A percentile compares a stretch with the other conserved stretches of the same genome.
Evolutionary conservation across 1,140 invertebrate species (phyloP).

Genomic region (Lepidurus packardi): DNA sequence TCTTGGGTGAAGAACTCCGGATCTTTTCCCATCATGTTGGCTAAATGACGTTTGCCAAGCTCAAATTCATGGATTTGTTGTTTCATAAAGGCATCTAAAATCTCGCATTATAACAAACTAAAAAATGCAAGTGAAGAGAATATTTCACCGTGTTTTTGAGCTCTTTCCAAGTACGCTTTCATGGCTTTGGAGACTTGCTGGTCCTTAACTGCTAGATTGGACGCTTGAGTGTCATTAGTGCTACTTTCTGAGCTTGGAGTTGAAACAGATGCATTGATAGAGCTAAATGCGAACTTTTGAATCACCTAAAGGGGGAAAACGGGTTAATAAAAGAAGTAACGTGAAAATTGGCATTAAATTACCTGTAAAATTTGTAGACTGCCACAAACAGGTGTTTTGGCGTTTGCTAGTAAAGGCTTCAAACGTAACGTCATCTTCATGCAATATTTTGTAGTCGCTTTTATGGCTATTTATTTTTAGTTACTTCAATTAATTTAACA

Average conservation of each 20-base stretch:
- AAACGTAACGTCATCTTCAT: not conserved
- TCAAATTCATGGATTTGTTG: constrained; percentile 74
- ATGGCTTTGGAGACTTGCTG: constrained; percentile 74
- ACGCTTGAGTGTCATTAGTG: not conserved
- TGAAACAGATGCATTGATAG: not conserved
- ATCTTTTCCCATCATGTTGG: constrained; percentile 97
- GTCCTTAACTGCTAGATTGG: not conserved
- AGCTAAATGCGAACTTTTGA: not conserved
- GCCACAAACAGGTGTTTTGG: not conserved
- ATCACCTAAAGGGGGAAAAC: not conserved
- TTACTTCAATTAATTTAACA: not conserved
- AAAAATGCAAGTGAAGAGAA: not conserved
- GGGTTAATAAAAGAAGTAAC: not conserved
- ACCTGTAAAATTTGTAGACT: not conserved
- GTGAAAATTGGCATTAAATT: not conserved
- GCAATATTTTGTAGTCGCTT: not conserved
- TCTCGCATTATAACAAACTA: constrained; percentile 7
- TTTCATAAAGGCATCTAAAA: constrained; percentile 73
- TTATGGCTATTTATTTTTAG: not conserved
- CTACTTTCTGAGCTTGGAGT: not conserved
- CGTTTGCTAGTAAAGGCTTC: not conserved
- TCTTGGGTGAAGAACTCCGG: constrained; percentile 77
- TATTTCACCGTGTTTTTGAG: constrained; percentile 62
- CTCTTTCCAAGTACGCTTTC: constrained; percentile 75
- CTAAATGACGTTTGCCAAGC: constrained; percentile 87